These are phyloP conservation scores for Psilopogon haemacephalus DNA, from an alignment of 2,113 vertebrate genomes.

Conservation along the genomic window DNA sequence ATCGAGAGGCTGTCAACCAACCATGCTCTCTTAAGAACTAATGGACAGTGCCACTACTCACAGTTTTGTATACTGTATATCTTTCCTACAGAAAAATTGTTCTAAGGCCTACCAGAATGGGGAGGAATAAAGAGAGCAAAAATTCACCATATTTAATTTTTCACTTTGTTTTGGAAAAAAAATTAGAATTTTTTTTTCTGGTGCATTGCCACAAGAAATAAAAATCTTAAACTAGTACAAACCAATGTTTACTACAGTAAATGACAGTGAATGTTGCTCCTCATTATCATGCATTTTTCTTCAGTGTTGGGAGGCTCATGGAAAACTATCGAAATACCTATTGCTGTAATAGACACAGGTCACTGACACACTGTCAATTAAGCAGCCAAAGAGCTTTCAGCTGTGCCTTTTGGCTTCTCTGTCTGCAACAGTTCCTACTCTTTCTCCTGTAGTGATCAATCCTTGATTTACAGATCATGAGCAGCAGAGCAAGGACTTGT, in stretches of 20 bases:
- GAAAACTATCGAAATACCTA: not conserved
- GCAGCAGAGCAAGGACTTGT: not conserved
- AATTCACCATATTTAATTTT: not conserved
- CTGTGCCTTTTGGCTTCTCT: not conserved
- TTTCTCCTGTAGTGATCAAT: not conserved
- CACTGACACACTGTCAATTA: not conserved
- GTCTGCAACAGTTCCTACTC: not conserved
- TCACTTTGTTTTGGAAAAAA: not conserved
- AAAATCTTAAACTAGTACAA: not conserved
- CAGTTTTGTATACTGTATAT: not conserved
- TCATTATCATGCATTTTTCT: not conserved
- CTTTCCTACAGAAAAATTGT: not conserved
- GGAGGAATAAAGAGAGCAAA: not conserved
- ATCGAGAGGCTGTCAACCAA: slow-evolving; percentile 58
- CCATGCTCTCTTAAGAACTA: slow-evolving; percentile 43
- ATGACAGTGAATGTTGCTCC: not conserved
- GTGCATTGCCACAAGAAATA: not conserved
- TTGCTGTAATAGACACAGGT: not conserved
- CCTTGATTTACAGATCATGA: not conserved
- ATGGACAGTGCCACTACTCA: not conserved
- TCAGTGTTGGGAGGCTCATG: not conserved
- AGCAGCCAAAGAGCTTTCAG: not conserved
- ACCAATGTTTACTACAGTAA: not conserved
- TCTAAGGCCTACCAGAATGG: not conserved
- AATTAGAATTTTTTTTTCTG: not conserved